These are phyloP conservation scores for Ladona fulva DNA, from an alignment of 1,140 invertebrate species.

Conservation along the genomic window DNA sequence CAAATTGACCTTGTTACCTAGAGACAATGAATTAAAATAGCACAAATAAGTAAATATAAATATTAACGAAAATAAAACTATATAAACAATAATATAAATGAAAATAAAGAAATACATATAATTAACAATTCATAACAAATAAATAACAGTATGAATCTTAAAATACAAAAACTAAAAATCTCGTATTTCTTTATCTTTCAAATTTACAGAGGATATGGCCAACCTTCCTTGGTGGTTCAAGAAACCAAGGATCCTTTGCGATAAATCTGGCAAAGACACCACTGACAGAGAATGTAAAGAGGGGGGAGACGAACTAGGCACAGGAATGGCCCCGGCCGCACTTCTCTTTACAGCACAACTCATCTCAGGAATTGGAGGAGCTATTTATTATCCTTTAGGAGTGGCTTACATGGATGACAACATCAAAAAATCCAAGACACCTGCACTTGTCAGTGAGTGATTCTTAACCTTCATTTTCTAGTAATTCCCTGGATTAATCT, in stretches of 20 bases:
- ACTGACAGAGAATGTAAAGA: conserved; percentile 37
- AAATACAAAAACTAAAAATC: too few relatives aligned
- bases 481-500: too few relatives aligned
- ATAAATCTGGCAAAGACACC: neutral
- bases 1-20: too few relatives aligned
- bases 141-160: too few relatives aligned
- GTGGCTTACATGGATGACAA: conserved; percentile 64
- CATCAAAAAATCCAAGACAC: conserved; percentile 58
- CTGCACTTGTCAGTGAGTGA: conserved; percentile 49
- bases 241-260: neutral
- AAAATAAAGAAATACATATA: too few relatives aligned
- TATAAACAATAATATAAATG: too few relatives aligned
- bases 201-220: neutral
- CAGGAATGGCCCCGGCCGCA: conserved; percentile 44
- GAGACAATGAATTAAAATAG: too few relatives aligned
- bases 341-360: conserved; percentile 54
- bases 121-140: too few relatives aligned
- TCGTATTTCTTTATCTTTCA: too few relatives aligned
- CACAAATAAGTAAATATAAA: too few relatives aligned
- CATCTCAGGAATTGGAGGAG: conserved; percentile 55
- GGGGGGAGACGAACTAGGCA: conserved; percentile 40
- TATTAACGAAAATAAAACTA: too few relatives aligned
- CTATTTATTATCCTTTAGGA: conserved; percentile 54
- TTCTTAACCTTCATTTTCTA: too few relatives aligned
- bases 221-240: neutral